phyloP scores from a whole-genome alignment of 2,797 vertebrate genomes.

The Notolepis coatsorum region DNA sequence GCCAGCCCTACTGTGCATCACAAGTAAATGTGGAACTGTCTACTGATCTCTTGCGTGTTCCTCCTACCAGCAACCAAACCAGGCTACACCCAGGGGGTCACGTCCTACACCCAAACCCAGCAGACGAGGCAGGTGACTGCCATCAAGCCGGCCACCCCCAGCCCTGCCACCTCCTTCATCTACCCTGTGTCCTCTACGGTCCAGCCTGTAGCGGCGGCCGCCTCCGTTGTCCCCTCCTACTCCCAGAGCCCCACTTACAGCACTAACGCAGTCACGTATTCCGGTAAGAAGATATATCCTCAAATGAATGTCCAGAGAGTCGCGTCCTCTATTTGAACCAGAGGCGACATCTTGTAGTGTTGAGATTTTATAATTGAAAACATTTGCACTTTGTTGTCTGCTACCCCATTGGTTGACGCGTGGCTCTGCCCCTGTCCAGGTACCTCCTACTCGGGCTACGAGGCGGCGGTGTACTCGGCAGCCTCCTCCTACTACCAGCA shows the following conservation, averaged over 20 bases:
- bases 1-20: too few relatives aligned
- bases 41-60: neutral
- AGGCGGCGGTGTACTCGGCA: constrained; percentile 97
- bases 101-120: constrained; percentile 95
- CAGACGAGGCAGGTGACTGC: constrained; percentile 97
- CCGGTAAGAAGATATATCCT: constrained; percentile 82
- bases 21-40: too few relatives aligned
- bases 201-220: constrained; percentile 88
- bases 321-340: too few relatives aligned
- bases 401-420: neutral
- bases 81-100: constrained; percentile 94
- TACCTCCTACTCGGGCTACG: constrained; percentile 96
- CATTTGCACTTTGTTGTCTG: neutral
- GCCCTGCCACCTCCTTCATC: constrained; percentile 95
- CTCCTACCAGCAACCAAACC: constrained; percentile 89
- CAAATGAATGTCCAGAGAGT: too few relatives aligned
- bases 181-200: constrained; percentile 97
- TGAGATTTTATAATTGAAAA: neutral
- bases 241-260: constrained; percentile 97
- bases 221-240: constrained; percentile 95
- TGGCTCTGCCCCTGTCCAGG: constrained; percentile 74
- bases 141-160: constrained; percentile 96
- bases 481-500: constrained; percentile 98
- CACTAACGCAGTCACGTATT: constrained; percentile 97
- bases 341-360: too few relatives aligned